Conservation (phyloP, 2,888 invertebrate species). For the Drosophila yooni region DNA sequence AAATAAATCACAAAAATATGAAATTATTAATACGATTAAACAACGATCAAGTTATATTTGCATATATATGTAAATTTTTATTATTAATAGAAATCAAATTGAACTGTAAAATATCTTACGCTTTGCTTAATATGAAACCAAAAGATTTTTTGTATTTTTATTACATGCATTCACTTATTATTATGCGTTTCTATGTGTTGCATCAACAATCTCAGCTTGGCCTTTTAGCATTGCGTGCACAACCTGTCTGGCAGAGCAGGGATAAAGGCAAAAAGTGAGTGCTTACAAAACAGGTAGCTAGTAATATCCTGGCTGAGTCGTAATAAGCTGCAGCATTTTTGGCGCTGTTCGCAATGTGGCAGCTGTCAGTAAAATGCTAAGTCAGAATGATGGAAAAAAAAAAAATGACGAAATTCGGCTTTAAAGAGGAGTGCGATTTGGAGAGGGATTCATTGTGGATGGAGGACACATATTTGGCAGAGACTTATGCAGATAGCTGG, state of each 20-base stretch:
- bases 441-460: neutral
- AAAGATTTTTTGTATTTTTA: neutral
- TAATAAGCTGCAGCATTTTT: conserved; percentile 15
- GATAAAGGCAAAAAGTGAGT: neutral
- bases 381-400: neutral
- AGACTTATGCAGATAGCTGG: conserved; percentile 1
- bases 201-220: conserved; percentile 1
- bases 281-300: neutral
- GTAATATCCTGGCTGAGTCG: conserved; percentile 1
- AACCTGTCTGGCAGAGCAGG: neutral
- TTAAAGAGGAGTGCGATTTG: conserved; percentile 3
- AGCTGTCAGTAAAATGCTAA: conserved; percentile 40
- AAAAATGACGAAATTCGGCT: neutral
- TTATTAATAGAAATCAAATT: neutral
- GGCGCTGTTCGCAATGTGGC: conserved; percentile 15
- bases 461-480: neutral
- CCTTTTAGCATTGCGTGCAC: neutral
- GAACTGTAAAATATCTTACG: neutral
- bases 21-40: neutral
- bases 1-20: neutral
- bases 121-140: neutral
- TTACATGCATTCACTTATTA: neutral
- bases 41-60: neutral
- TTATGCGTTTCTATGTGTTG: neutral
- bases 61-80: no score